Conservation (phyloP, 2,888 invertebrate genomes). For the Agelastica alni region DNA sequence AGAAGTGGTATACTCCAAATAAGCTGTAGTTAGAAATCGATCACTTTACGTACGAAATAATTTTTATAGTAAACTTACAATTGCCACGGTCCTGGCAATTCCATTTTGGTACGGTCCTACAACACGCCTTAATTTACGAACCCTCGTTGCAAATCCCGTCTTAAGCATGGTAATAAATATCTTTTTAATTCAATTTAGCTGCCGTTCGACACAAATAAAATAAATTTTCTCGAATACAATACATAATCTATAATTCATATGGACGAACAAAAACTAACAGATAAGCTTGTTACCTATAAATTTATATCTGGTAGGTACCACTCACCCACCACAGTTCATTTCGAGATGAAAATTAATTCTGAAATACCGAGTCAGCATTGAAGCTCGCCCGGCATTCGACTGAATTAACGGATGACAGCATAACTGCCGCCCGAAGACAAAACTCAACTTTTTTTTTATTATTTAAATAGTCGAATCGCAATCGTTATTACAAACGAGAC, state of each 20-base stretch:
- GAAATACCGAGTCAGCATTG: constrained; percentile 30
- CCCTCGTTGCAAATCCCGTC: constrained; percentile 37
- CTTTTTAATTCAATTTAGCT: constrained; percentile 49
- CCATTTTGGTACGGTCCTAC: constrained; percentile 5
- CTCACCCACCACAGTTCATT: constrained; percentile 31
- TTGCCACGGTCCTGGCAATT: no score
- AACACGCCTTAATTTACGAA: constrained; percentile 34
- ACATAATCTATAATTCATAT: constrained; percentile 55
- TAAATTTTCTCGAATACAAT: constrained; percentile 53
- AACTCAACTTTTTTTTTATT: constrained; percentile 29
- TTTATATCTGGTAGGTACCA: constrained; percentile 42
- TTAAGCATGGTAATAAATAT: constrained; percentile 47
- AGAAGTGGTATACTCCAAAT: no score
- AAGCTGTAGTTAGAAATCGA: no score
- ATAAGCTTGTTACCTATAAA: constrained; percentile 44
- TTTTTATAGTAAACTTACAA: no score
- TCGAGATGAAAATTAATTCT: constrained; percentile 31
- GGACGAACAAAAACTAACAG: constrained; percentile 41
- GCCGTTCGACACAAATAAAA: constrained; percentile 49
- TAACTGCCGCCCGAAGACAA: constrained; percentile 54
- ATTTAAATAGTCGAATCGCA: no score
- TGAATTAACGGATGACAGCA: constrained; percentile 48
- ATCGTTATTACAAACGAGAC: no score
- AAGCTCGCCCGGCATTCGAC: constrained; percentile 30
- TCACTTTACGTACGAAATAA: no score